Percentiles rank a stretch among this genome's conserved stretches.
phyloP scores from a whole-genome alignment of 2,888 invertebrate species.

The Andrena praecox region DNA sequence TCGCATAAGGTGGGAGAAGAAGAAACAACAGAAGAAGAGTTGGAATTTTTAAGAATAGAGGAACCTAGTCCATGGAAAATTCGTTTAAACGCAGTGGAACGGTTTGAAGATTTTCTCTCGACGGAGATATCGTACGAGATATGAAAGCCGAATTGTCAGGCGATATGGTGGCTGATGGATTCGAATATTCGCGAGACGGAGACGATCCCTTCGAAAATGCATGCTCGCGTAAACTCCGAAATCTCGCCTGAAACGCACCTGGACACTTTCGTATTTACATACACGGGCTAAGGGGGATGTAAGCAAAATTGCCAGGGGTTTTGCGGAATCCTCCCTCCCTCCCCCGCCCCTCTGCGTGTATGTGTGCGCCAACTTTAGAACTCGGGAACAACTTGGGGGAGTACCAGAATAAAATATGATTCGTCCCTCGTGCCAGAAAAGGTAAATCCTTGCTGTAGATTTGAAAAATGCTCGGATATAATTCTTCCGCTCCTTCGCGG shows the following conservation, averaged over 20 bases:
- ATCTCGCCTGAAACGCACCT: slow-evolving; percentile 19
- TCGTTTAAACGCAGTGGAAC: neutral
- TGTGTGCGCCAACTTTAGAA: slow-evolving; percentile 53
- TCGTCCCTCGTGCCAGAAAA: slow-evolving; percentile 54
- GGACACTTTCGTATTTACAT: slow-evolving; percentile 34
- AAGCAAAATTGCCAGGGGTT: slow-evolving; percentile 44
- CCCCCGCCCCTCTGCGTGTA: neutral
- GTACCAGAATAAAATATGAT: slow-evolving; percentile 66
- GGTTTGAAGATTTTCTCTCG: neutral
- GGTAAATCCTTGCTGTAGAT: slow-evolving; percentile 76
- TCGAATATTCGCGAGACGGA: slow-evolving; percentile 13
- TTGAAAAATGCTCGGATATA: slow-evolving; percentile 76
- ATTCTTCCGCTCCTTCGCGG: slow-evolving; percentile 59
- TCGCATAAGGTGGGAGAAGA: no score
- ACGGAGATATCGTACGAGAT: neutral
- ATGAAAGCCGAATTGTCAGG: neutral
- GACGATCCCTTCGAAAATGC: slow-evolving; percentile 20
- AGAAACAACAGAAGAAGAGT: neutral
- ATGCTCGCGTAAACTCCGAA: slow-evolving; percentile 1
- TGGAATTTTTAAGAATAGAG: neutral
- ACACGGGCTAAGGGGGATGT: slow-evolving; percentile 29
- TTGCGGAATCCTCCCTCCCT: slow-evolving; percentile 12
- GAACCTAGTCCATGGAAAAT: neutral
- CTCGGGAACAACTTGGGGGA: slow-evolving; percentile 51
- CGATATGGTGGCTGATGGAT: slow-evolving; percentile 10